Base-by-base conservation (phyloP, 2,113 vertebrate genomes). In the Edolisoma coerulescens region DNA sequence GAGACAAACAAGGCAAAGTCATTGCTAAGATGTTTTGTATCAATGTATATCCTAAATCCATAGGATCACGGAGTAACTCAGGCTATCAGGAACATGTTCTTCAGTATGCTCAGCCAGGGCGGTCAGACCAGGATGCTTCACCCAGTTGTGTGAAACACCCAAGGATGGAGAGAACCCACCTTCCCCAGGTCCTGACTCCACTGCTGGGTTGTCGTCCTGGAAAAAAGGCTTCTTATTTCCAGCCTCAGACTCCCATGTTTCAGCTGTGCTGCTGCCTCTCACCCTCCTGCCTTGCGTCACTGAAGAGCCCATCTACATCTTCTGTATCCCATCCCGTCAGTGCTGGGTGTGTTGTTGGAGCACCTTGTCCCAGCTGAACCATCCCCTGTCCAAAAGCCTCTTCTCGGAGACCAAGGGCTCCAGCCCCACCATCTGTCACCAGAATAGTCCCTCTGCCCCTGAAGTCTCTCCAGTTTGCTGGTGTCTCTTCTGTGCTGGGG, bases 51-150 rank as follows among this genome's bases (percentile, higher is more conserved):
- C 17, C 56, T 59, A 7, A 15, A 41, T 30, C 49, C 13, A 11
- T 10, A n/a, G n/a, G 28, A 57, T 79, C n/a, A 47, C 3, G 28
- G 71, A 16, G 5, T 45, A 59, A 30, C 8, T 63, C 9, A 45
- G 35, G 10, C 16, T 41, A 28, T 7, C 32, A 52, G 56, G 33
- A 10, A 53, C 23, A 3, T 33, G 16, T 12, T 78, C 21, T 56
- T 16, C 75, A 27, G 35, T 32, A 37, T 33, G 7, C 14, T 73
- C 28, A 74, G 8, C 7, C 1, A 1, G 6, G 5, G 11, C 8
- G 0, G 2, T 45, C 49, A 56, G 39, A 24, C 0, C 0, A 8
- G 7, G 9, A 23, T 69, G 33, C 35, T 64, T 73, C 41, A 63
- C 22, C 9, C 15, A 26, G 8, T 8, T 1, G 0, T 19, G 6